phyloP scores from a whole-genome alignment of 1,140 invertebrate genomes.

The Aphis gossypii region DNA sequence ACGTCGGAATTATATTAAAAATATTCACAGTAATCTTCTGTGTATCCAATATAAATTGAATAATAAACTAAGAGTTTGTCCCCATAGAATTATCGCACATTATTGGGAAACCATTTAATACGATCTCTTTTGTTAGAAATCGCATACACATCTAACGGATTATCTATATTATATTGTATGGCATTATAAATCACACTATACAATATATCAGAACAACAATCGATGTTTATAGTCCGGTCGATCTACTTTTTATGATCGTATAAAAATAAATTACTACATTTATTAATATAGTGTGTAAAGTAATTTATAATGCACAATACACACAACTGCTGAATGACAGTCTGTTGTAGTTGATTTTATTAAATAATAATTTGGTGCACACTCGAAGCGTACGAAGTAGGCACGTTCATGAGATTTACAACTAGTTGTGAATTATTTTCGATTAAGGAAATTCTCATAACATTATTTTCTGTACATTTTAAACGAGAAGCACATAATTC shows the following conservation, averaged over 20 bases:
- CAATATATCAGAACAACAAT: not conserved
- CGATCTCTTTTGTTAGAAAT: not conserved
- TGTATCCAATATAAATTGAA: not conserved
- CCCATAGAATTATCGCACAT: not conserved
- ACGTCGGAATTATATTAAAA: not conserved
- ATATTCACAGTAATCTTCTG: not conserved
- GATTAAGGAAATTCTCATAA: not conserved
- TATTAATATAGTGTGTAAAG: not conserved
- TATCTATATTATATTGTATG: not conserved
- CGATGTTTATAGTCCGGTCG: not conserved
- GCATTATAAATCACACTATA: not conserved
- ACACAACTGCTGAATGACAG: not conserved
- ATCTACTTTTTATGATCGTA: slow-evolving; percentile 3
- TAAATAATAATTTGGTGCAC: not conserved
- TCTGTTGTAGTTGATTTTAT: not conserved
- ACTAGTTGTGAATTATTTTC: not conserved
- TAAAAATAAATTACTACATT: not conserved
- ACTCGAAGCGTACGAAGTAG: not conserved
- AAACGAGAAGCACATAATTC: not conserved
- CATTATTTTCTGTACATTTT: slow-evolving; percentile 1
- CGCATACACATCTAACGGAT: not conserved
- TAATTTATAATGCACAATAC: not conserved
- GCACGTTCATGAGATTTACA: not conserved
- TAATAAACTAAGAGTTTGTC: not conserved
- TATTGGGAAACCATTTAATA: not conserved